Evolutionary conservation across 2,113 vertebrate species (phyloP), one percentile per base, ranked within the genome.

Genomic region (Nibea albiflora): DNA sequence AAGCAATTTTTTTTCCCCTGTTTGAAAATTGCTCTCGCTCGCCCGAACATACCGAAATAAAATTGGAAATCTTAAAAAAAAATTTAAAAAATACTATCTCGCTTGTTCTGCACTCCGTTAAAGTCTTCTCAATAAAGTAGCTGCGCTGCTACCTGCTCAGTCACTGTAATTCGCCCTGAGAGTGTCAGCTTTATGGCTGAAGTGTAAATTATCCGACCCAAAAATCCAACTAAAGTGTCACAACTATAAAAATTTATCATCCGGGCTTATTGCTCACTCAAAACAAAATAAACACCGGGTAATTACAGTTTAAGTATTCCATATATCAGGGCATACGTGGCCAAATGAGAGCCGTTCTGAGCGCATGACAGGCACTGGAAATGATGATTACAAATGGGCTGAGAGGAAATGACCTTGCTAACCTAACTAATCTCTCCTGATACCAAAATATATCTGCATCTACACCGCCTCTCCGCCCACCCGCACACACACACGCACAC

Each of bases 231-330:
- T 52, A 11, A 56, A 74, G 75, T 78, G 69, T 52, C 49, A 60
- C 2, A 4, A 35, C 53, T 39, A 26, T 81, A 81, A 78, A 78
- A 24, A 71, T 64, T 19, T 39, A 85, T 80, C 58, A 70, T 53
- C n/a, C 11, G 4, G 58, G 69, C 47, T 77, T 52, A 63, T 44
- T 80, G 82, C 63, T 42, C 49, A 26, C 53, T 75, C 49, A 68
- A 64, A 77, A 44, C 46, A 46, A 86, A 77, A 71, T 69, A 75
- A 77, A 71, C 76, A 78, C 61, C 10, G 42, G 80, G 73, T 73
- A 28, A 65, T 73, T 70, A 54, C n/a, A 0, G n/a, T 62, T 77
- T 56, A 46, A 80, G 20, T 42, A 70, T 50, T 83, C 35, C 68
- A 73, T 77, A 56, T 44, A 80, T 77, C 42, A 74, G 11, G 16